These are phyloP conservation scores for Nannoperca australis DNA, from an alignment of 2,797 vertebrate species.

Conservation along the genomic window DNA sequence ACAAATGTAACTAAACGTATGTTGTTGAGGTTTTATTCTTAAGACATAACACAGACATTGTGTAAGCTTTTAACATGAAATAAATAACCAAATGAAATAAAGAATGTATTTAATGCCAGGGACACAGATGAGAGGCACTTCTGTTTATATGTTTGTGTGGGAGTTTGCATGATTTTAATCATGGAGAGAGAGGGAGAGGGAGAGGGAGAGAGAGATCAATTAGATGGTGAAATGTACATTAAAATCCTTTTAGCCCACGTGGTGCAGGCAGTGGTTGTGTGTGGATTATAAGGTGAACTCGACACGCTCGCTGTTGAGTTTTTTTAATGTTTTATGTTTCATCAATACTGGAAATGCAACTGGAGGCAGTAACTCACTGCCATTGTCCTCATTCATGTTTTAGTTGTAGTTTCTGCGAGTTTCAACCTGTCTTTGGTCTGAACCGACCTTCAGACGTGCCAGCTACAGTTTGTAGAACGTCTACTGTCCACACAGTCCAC, in stretches of 20 bases:
- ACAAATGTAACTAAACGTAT: background rate
- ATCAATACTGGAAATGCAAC: no score
- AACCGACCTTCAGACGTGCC: background rate
- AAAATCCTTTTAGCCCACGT: conserved; percentile 5
- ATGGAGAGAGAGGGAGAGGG: background rate
- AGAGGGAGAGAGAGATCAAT: background rate
- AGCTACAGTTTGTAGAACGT: background rate
- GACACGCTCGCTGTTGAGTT: no score
- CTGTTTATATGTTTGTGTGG: background rate
- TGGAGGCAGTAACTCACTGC: no score
- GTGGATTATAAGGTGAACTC: background rate
- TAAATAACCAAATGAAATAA: background rate
- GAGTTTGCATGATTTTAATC: background rate
- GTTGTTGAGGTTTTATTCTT: background rate
- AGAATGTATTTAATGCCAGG: background rate
- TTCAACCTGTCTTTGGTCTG: no score
- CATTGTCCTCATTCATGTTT: no score
- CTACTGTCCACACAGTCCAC: conserved; percentile 14
- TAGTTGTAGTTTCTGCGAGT: no score
- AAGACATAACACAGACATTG: background rate
- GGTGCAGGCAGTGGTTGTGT: background rate
- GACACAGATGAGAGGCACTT: background rate
- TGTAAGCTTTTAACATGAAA: background rate
- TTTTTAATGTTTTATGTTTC: no score
- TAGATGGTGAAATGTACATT: conserved; percentile 11